Evolutionary conservation across 2,888 invertebrate species (phyloP).

Genomic region (Boloria euphrosyne): DNA sequence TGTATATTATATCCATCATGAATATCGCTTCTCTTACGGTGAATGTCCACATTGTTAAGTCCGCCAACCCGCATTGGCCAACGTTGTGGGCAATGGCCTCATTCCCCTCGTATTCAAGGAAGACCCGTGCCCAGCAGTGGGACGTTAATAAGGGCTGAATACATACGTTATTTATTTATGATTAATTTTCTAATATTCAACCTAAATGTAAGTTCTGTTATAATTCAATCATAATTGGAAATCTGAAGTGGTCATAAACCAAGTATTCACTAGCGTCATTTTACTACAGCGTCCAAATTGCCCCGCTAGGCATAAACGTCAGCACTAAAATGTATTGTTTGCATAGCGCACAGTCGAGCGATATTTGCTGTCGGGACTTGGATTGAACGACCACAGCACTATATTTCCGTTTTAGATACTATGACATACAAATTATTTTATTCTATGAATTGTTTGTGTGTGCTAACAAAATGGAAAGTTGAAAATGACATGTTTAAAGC

Average conservation of each 20-base stretch:
- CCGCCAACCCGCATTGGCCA: no score
- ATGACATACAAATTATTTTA: neutral
- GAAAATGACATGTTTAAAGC: no score
- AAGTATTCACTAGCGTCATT: conserved; percentile 8
- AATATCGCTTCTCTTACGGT: no score
- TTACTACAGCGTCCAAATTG: conserved; percentile 16
- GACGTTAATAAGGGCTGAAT: no score
- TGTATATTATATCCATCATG: no score
- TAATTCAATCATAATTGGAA: conserved; percentile 4
- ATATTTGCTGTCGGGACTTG: conserved; percentile 15
- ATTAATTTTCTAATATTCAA: no score
- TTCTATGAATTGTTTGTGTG: neutral
- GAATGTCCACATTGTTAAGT: no score
- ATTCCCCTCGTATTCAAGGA: no score
- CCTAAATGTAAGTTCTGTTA: no score
- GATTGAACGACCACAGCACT: conserved; percentile 3
- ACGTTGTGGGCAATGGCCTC: no score
- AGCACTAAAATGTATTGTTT: conserved; percentile 20
- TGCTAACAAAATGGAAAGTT: neutral
- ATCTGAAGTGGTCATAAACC: conserved; percentile 19
- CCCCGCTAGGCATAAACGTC: conserved; percentile 20
- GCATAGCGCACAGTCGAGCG: conserved; percentile 14
- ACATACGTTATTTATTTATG: no score
- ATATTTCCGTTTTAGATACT: neutral
- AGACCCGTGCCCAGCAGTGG: no score